Evolutionary conservation across 2,888 invertebrate genomes (phyloP), one percentile per base, ranked within the genome.

Genomic region (Endomychus coccineus): DNA sequence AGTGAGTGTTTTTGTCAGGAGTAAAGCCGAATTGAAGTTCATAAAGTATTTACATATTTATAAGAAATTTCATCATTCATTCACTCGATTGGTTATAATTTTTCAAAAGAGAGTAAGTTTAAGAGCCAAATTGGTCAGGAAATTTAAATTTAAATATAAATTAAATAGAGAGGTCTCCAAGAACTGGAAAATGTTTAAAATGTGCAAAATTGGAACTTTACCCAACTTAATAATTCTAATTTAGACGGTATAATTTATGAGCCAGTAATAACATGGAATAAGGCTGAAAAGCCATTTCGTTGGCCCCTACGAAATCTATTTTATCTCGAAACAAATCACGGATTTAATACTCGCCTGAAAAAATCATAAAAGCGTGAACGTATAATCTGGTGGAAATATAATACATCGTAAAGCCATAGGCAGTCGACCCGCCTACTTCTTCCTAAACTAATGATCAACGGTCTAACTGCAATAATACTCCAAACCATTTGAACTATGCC

Each of bases 381-480:
- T 56, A 56, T 56, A 56, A 56, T 56, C 56, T 55, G 48, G 49
- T 42, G 47, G 56, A 55, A 56, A 56, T 54, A 52, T 54, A 56
- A 56, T 55, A 56, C 54, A 49, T 52, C 48, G 54, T 53, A 51
- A 55, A 54, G 52, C 50, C 47, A 49, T 46, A 46, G 52, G 52
- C 51, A 11, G 42, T 37, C 39, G 45, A 38, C 44, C 46, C 41
- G 52, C 50, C 51, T 54, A 15, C 15, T 16, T 33, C 28, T 38
- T 33, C 33, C 17, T 16, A 28, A 27, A 33, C 32, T 38, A 34
- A 38, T 38, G 38, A 38, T 38, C 38, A 32, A 34, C 33, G 21
- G 29, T n/a, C n/a, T n/a, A n/a, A 19, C 21, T 19, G 6, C n/a
- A n/a, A 19, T 19, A 19, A 19, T 19, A n/a, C 21, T 19, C 21